phyloP scores from a whole-genome alignment of 2,888 invertebrate species.

The Argyra leucocephala region DNA sequence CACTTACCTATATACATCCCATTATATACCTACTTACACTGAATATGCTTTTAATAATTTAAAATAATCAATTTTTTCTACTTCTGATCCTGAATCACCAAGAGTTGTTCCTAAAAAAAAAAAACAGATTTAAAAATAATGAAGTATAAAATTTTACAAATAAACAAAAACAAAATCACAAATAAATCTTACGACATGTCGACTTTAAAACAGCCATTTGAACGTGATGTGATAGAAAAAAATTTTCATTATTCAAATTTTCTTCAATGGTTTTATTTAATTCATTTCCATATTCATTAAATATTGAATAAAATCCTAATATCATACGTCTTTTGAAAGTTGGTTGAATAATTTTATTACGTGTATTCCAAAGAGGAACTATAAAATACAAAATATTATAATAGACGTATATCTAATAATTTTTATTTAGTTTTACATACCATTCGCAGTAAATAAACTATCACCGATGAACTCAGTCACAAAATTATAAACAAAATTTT shows the following conservation, averaged over 20 bases:
- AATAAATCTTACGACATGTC: slow-evolving; percentile 40
- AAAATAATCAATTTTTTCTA: background rate
- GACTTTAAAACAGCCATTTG: slow-evolving; percentile 26
- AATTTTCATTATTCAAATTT: slow-evolving; percentile 14
- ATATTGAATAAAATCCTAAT: slow-evolving; percentile 34
- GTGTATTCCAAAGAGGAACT: slow-evolving; percentile 39
- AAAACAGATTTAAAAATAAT: no score
- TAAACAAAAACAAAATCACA: background rate
- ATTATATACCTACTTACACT: background rate
- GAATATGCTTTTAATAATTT: background rate
- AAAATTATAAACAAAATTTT: slow-evolving; percentile 37
- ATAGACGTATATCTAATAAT: background rate
- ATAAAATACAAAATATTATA: slow-evolving; percentile 1
- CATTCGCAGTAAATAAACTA: slow-evolving; percentile 38
- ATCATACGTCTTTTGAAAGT: slow-evolving; percentile 36
- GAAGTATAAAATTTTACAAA: no score
- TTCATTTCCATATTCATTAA: slow-evolving; percentile 33
- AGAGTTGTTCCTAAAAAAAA: background rate
- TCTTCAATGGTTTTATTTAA: slow-evolving; percentile 29
- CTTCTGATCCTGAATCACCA: background rate
- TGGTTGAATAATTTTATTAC: slow-evolving; percentile 39
- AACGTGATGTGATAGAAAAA: background rate
- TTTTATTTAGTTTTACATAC: slow-evolving; percentile 23
- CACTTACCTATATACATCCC: no score
- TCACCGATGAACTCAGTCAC: slow-evolving; percentile 37